phyloP scores from a whole-genome alignment of 2,888 invertebrate species.

The Chrysotoxum bicinctum region DNA sequence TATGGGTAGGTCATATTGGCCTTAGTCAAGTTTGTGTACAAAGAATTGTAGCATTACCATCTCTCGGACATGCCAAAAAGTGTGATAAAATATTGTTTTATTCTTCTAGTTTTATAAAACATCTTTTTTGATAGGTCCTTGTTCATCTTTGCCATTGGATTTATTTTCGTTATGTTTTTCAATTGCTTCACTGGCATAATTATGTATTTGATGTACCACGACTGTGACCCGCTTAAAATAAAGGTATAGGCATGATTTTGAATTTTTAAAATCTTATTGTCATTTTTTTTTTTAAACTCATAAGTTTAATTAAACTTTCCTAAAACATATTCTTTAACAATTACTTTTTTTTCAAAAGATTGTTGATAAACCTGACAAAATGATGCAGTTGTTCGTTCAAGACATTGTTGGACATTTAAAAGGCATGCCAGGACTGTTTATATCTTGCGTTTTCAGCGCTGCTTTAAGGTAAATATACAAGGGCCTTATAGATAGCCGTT shows the following conservation, averaged over 20 bases:
- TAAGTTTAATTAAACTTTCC: too few species aligned
- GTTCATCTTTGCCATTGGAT: conserved; percentile 83
- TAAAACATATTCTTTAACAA: conserved; percentile 77
- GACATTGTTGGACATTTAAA: conserved; percentile 82
- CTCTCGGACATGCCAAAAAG: conserved; percentile 83
- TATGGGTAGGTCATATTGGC: conserved; percentile 86
- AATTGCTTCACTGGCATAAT: conserved; percentile 85
- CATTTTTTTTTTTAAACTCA: too few species aligned
- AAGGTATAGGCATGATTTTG: conserved; percentile 78
- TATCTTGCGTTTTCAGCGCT: conserved; percentile 79
- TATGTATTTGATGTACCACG: conserved; percentile 83
- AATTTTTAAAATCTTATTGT: conserved; percentile 79
- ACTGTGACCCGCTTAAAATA: conserved; percentile 84
- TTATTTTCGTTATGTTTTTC: conserved; percentile 82
- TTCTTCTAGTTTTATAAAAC: neutral
- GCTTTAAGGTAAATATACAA: conserved; percentile 51
- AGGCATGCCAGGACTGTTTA: conserved; percentile 85
- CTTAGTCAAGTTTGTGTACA: conserved; percentile 89
- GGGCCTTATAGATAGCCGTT: too few species aligned
- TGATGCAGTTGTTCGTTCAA: conserved; percentile 84
- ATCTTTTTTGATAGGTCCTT: conserved; percentile 81
- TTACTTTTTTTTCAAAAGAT: conserved; percentile 77
- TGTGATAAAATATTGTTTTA: neutral
- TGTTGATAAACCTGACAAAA: conserved; percentile 81
- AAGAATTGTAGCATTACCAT: conserved; percentile 85